Base-by-base conservation (phyloP, 1,140 invertebrate species). In the Calosoma granatense region DNA sequence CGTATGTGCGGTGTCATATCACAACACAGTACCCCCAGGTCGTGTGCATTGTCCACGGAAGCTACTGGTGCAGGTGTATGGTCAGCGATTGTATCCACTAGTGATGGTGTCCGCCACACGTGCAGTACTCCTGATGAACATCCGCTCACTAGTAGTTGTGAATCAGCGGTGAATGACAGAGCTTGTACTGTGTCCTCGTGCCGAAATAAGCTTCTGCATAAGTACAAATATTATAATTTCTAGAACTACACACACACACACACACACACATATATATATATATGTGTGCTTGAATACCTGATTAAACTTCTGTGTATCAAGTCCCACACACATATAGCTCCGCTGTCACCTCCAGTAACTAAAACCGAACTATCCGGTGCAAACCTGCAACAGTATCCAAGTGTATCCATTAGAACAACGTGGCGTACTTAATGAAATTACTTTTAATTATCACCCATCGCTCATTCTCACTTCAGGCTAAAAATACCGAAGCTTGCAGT, bases 271-370 rank as follows among this genome's bases (percentile, higher is more conserved):
- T n/a, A n/a, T n/a, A 6, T 17, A 20, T 23, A 26, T 2, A 22
- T 54, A 26, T 1, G 1, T 54, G 39, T 4, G 39, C 26, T 54
- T 17, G 12, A 22, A 41, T 70, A 83, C 84, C 78, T 81, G 53
- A 85, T 71, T 21, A 87, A 67, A 57, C 67, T 77, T 65, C 79
- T 75, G 43, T 79, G 78, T 15, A 81, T 69, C 14, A 88, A 70
- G 72, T 90, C 82, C 86, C 86, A 90, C 22, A 90, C 67, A 63
- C 84, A 84, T 2, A 88, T 72, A 23, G 79, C 79, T 26, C 87
- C 86, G 69, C 85, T 86, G 72, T 90, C 87, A 23, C 86, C 82
- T 14, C 81, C 86, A 14, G 86, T 85, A 2, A 81, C 78, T 15
- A 90, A 69, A 36, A 80, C 67, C 1, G 78, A 76, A 26, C 81